Evolutionary conservation across 2,113 vertebrate species (phyloP), one percentile per base, ranked within the genome.

Genomic region (Chaetodon trifascialis): DNA sequence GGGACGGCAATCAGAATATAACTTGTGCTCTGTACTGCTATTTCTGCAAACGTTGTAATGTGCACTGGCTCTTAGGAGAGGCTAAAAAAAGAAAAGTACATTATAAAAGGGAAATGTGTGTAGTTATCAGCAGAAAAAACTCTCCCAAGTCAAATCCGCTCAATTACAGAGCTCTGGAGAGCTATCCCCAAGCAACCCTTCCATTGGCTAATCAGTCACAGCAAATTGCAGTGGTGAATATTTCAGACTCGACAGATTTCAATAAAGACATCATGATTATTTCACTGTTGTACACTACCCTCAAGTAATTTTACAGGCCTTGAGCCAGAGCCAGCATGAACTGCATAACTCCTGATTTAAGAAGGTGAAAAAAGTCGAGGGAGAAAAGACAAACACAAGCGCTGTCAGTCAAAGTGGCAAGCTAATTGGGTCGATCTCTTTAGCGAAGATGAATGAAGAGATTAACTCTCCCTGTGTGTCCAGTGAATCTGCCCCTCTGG

Each of bases 351-450:
- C 49, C 60, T 59, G 80, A 82, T 82, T 85, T 87, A 49, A 80
- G 62, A 58, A 60, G 58, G 14, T 44, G 51, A 3, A 19, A 60
- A 19, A 71, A 73, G 69, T 80, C 2, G 9, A 58, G 67, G 52
- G 73, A 85, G 81, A n/a, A 85, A 73, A 83, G 83, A 30, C 85
- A 89, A 88, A 86, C 83, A 90, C 86, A 88, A 78, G 80, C 49
- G 74, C 86, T 91, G 91, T 81, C 92, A 89, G 87, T 93, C 90
- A 91, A 80, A 82, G 84, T 77, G 76, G 80, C 16, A 73, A 91
- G 87, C 89, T 93, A 91, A 94, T 93, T 93, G 89, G 91, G 90
- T 93, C 88, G 80, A 92, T 94, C 86, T 91, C 84, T 93, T 93
- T 92, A 94, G 89, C 46, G 59, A 84, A 91, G 89, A 93, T 91